Base-by-base conservation (phyloP, 2,888 invertebrate species). In the Caenorhabditis imperialis region DNA sequence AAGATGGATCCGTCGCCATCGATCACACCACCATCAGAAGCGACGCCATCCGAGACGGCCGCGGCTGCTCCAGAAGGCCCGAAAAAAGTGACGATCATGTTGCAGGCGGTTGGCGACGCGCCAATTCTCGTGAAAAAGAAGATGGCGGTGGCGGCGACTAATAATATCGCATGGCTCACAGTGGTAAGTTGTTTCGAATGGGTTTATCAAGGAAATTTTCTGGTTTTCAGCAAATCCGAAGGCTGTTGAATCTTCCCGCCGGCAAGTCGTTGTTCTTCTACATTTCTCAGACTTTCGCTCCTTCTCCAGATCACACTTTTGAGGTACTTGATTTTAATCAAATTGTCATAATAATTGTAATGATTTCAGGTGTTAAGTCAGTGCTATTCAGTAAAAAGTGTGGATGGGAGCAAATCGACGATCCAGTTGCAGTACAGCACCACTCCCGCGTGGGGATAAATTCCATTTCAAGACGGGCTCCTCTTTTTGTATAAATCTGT, bases 391-490 rank as follows among this genome's bases (percentile, higher is more conserved):
- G 58, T 73, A 3, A 62, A 57, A 42, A 45, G 45, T 37, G 55
- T 27, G 10, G 71, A 67, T n/a, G 69, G 65, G 2, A 51, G 25
- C n/a, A 58, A 80, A 4, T 60, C 57, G 7, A 44, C 75, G n/a
- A 45, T 82, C 8, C 73, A 78, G 5, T 55, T 82, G 8, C 78
- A 82, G 48, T 82, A 82, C 62, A 79, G 79, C 57, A 78, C 75
- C n/a, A 79, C 79, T 23, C 77, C 53, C 10, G 82, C 82, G 8
- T 82, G 75, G 77, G 81, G 81, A 38, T 81, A 38, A 77, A n/a
- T 33, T 48, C 16, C 8, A 51, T 33, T 45, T 27, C 35, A 37
- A 37, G 3, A 48, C 27, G 44, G 44, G 44, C 23, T 22, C n/a
- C n/a, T 22, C 18, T 16, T 35, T 58, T 14, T 55, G 30, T 42